Conservation (phyloP, 2,888 invertebrate genomes). For the Lasioglossum oenotherae region DNA sequence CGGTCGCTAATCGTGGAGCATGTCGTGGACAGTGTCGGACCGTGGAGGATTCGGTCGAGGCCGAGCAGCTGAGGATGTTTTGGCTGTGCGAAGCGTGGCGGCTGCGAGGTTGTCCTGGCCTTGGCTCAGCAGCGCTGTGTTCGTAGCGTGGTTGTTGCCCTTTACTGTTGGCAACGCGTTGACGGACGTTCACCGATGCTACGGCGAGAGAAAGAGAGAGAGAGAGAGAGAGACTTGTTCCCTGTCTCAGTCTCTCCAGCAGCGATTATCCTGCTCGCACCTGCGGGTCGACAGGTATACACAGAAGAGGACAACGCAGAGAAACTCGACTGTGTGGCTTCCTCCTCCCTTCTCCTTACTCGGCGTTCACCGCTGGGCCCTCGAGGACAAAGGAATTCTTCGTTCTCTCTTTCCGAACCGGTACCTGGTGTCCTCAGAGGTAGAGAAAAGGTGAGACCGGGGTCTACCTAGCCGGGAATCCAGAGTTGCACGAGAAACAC, state of each 20-base stretch:
- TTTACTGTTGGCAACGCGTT: conserved; percentile 69
- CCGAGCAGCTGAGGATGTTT: conserved; percentile 11
- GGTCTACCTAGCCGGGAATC: conserved; percentile 1
- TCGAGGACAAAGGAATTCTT: conserved; percentile 82
- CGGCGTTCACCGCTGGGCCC: conserved; percentile 42
- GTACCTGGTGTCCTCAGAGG: conserved; percentile 54
- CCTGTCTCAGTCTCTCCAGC: conserved; percentile 26
- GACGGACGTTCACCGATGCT: conserved; percentile 75
- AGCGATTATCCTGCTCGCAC: conserved; percentile 9
- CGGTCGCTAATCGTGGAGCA: conserved; percentile 29
- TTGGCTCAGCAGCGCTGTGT: conserved; percentile 57
- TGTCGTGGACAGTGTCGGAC: conserved; percentile 11
- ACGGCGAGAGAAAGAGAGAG: conserved; percentile 11
- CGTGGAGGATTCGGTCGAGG: background rate
- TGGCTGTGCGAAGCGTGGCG: conserved; percentile 36
- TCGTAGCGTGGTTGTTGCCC: conserved; percentile 71
- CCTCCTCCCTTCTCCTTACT: conserved; percentile 36
- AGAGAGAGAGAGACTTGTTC: conserved; percentile 1
- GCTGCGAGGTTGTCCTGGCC: conserved; percentile 61
- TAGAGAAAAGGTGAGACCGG: conserved; percentile 24
- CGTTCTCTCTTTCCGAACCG: conserved; percentile 51
- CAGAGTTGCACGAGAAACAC: conserved; percentile 7
- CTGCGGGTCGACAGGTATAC: conserved; percentile 54
- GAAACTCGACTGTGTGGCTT: conserved; percentile 68
- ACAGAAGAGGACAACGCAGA: conserved; percentile 53